Base-by-base conservation (phyloP, 2,888 invertebrate genomes). In the Caradrina kadenii region DNA sequence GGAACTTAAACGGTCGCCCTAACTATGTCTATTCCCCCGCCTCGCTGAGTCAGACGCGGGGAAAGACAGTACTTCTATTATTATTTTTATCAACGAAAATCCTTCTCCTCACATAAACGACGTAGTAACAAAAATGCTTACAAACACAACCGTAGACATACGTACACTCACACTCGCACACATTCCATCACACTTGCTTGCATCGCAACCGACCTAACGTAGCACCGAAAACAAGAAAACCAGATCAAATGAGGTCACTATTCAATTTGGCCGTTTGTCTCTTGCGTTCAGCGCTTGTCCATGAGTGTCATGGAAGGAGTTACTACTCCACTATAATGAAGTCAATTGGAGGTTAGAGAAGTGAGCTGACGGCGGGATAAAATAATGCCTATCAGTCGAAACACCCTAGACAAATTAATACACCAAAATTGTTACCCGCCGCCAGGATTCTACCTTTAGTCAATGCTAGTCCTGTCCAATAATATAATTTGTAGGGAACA, bases 91-190 rank as follows among this genome's bases (percentile, higher is more conserved):
- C 83, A 92, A 92, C 92, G 87, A 90, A 93, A 93, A 92, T 86
- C 79, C 82, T 88, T 86, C 87, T 89, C 85, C 86, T 91, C 90
- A 85, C 85, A 79, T 89, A 90, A 91, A 90, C 86, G 87, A 89
- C 89, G 87, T 90, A 87, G 88, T 91, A 93, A 92, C 90, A 93
- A 93, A 92, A 89, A 91, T 88, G 89, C 89, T 87, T 88, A 91
- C 89, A 91, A 91, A 92, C 91, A 93, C 93, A 93, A 93, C 93
- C 93, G 66, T 91, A 87, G 85, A 89, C 88, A 88, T 83, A 87
- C 79, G 83, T 81, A 81, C 74, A 81, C 73, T 79, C 76, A 83
- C 54, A 39, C 73, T 66, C 71, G 63, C 73, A 62, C 73, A 61
- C 82, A 82, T 45, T 58, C 79, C 58, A 53, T 65, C 80, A 72